Evolutionary conservation across 64 coral and sea anemone species (phyloP).

Genomic region (Actinia equina): DNA sequence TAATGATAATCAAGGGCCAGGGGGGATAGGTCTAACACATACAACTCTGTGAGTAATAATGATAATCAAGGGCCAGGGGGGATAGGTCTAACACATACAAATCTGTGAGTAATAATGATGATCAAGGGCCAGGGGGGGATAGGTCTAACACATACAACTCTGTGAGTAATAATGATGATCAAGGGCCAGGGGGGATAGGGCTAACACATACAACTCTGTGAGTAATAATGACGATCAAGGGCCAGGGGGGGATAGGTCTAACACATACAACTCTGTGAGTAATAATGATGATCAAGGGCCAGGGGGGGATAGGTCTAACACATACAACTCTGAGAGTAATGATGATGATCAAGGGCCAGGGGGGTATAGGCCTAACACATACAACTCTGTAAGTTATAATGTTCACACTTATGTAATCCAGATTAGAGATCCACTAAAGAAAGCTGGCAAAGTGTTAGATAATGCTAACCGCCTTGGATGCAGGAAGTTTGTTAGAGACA

Average conservation of each 20-base stretch:
- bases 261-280: too few species aligned
- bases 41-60: too few species aligned
- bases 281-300: neutral
- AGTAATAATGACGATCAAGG: neutral
- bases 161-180: too few species aligned
- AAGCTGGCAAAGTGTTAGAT: constrained; percentile 70
- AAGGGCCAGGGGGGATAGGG: constrained; percentile 42
- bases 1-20: too few species aligned
- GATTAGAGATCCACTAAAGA: constrained; percentile 36
- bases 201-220: constrained; percentile 37
- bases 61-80: constrained; percentile 1
- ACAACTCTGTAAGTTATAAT: too few species aligned
- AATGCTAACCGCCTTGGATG: constrained; percentile 93
- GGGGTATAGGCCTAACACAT: too few species aligned
- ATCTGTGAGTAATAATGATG: neutral
- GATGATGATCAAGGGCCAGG: too few species aligned
- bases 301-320: constrained; percentile 32
- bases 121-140: too few species aligned
- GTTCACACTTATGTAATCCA: neutral
- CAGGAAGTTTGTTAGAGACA: constrained; percentile 87
- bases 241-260: too few species aligned
- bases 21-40: too few species aligned
- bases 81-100: neutral
- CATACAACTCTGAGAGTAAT: constrained; percentile 49
- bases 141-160: too few species aligned